A percentile compares a stretch with the other conserved stretches of the same genome.
Evolutionary conservation across 2,113 vertebrate genomes (phyloP).

Genomic region (Cercocebus atys): DNA sequence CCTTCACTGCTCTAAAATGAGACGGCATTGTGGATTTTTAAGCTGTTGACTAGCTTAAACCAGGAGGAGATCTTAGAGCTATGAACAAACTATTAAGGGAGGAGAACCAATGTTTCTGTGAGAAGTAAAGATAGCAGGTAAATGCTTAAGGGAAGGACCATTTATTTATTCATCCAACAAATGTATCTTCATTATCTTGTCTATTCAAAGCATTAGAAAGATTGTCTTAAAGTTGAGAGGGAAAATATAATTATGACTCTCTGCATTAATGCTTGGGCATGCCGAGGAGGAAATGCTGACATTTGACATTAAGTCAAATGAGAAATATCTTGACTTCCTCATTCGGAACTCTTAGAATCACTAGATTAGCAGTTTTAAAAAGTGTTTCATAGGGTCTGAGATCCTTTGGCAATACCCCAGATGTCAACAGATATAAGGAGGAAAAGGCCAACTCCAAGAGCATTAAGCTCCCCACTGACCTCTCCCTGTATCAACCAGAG

Average conservation of each 20-base stretch:
- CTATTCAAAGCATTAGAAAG: slow-evolving; percentile 19
- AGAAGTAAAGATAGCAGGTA: background rate
- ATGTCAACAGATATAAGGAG: background rate
- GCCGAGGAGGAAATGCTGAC: background rate
- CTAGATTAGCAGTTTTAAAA: background rate
- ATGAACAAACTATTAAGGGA: slow-evolving; percentile 28
- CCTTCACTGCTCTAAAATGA: background rate
- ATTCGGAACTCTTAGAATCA: background rate
- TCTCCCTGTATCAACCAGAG: background rate
- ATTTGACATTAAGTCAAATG: background rate
- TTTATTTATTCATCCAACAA: slow-evolving; percentile 18
- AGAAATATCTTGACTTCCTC: background rate
- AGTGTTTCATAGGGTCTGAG: background rate
- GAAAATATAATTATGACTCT: background rate
- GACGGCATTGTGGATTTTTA: background rate
- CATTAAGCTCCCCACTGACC: background rate
- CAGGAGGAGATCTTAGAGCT: background rate
- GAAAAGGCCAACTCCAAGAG: background rate
- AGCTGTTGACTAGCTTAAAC: slow-evolving; percentile 12
- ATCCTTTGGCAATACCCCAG: background rate
- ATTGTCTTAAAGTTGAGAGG: background rate
- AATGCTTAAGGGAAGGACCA: background rate
- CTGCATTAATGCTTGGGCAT: slow-evolving; percentile 2
- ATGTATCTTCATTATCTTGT: background rate
- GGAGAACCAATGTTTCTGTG: background rate